phyloP scores from a whole-genome alignment of 2,113 vertebrate genomes.

The Pseudopodoces humilis region DNA sequence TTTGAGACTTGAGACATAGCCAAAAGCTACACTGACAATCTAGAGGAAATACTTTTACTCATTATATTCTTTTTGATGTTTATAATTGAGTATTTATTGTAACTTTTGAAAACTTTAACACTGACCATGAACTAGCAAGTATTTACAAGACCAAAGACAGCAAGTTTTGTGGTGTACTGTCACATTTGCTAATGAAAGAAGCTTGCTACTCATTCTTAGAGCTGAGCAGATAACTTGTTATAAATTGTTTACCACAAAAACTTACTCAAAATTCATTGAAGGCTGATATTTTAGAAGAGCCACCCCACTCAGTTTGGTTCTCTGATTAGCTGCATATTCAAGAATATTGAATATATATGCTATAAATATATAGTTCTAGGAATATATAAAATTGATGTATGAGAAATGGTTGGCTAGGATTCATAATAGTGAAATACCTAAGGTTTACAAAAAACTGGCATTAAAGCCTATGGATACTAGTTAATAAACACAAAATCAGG shows the following conservation, averaged over 20 bases:
- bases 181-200: not conserved
- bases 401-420: not conserved
- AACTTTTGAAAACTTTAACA: not conserved
- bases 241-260: not conserved
- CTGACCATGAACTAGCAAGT: not conserved
- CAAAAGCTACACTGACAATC: slow-evolving; percentile 3
- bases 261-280: not conserved
- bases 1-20: not conserved
- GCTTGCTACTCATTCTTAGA: not conserved
- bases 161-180: not conserved
- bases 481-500: not conserved
- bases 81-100: slow-evolving; percentile 21
- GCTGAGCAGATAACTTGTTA: not conserved
- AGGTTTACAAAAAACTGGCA: not conserved
- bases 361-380: not conserved
- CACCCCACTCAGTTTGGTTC: not conserved
- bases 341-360: not conserved
- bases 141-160: not conserved
- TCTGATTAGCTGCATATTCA: not conserved
- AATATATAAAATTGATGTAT: not conserved
- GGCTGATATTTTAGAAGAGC: not conserved
- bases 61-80: not conserved
- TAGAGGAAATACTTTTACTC: slow-evolving; percentile 11
- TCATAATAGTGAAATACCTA: not conserved
- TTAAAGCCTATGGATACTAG: not conserved